Percentiles rank a stretch among this genome's conserved stretches.
Conservation (phyloP, 35 echinoderm and acorn worm genomes). For the Acanthaster planci region DNA sequence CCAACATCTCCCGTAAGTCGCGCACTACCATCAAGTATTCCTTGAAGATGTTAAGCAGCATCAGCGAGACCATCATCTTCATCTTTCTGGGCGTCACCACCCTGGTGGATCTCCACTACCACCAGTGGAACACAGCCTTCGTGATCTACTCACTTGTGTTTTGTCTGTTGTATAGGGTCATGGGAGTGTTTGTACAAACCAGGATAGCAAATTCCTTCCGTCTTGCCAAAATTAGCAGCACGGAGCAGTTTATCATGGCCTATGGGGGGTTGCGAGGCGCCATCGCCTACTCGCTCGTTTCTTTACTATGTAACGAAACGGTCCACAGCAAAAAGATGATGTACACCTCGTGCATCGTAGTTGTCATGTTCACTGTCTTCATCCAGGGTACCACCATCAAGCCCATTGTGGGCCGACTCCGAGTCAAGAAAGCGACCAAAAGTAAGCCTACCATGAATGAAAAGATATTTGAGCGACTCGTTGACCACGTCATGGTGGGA, state of each 20-base stretch:
- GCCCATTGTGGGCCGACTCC: conserved; percentile 79
- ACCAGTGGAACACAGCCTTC: conserved; percentile 88
- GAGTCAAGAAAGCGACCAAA: conserved; percentile 84
- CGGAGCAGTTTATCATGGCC: conserved; percentile 95
- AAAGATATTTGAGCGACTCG: conserved; percentile 83
- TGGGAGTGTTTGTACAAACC: conserved; percentile 80
- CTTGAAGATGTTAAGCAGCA: conserved; percentile 95
- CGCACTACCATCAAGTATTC: conserved; percentile 93
- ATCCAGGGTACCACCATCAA: conserved; percentile 98
- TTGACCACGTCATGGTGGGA: conserved; percentile 84
- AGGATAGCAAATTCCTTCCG: conserved; percentile 74
- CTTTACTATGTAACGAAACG: conserved; percentile 62
- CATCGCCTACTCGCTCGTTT: conserved; percentile 91
- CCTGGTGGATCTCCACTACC: conserved; percentile 40
- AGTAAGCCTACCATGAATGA: conserved; percentile 90
- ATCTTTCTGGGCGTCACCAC: conserved; percentile 91
- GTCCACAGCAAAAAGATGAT: conserved; percentile 55
- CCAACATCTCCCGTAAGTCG: conserved; percentile 89
- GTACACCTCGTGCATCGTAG: conserved; percentile 79
- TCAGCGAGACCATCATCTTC: conserved; percentile 98
- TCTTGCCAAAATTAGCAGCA: conserved; percentile 54
- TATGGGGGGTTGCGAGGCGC: conserved; percentile 96
- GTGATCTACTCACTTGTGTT: conserved; percentile 81
- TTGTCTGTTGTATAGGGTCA: conserved; percentile 75
- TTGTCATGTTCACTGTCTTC: conserved; percentile 98